phyloP scores from a whole-genome alignment of 2,797 vertebrate genomes.

The Molossus molossus region DNA sequence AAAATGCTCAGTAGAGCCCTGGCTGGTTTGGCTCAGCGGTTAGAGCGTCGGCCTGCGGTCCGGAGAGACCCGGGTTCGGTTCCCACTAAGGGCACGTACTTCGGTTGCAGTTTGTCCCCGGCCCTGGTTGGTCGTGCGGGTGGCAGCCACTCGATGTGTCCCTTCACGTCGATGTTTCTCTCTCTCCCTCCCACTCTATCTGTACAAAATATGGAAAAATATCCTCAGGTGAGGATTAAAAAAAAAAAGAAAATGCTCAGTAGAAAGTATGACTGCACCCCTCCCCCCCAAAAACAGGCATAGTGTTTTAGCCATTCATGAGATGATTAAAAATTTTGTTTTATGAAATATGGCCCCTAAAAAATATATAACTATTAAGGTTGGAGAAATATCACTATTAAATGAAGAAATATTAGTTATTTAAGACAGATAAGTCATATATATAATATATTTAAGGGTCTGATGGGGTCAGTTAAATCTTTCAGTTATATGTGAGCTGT shows the following conservation, averaged over 20 bases:
- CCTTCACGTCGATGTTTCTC: too few relatives aligned
- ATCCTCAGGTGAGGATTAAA: too few relatives aligned
- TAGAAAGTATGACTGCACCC: background rate
- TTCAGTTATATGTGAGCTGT: constrained; percentile 9
- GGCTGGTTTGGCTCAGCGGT: too few relatives aligned
- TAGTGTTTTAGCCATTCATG: background rate
- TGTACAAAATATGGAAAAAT: too few relatives aligned
- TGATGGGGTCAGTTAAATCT: background rate
- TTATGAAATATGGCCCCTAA: background rate
- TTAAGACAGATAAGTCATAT: background rate
- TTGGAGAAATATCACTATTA: background rate
- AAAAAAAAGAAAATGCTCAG: constrained; percentile 23
- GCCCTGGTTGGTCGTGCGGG: too few relatives aligned
- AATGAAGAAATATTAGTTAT: constrained; percentile 33
- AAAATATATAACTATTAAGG: constrained; percentile 53
- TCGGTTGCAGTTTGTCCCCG: too few relatives aligned
- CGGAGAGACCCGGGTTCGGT: too few relatives aligned
- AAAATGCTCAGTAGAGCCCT: constrained; percentile 24
- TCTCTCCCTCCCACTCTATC: too few relatives aligned
- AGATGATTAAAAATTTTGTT: constrained; percentile 31
- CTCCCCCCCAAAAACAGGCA: background rate
- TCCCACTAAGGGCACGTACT: too few relatives aligned
- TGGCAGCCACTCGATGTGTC: too few relatives aligned
- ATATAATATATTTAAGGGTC: background rate
- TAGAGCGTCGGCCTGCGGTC: too few relatives aligned